These are phyloP conservation scores for Ephialtes manifestator DNA, from an alignment of 2,888 invertebrate species.

Conservation along the genomic window DNA sequence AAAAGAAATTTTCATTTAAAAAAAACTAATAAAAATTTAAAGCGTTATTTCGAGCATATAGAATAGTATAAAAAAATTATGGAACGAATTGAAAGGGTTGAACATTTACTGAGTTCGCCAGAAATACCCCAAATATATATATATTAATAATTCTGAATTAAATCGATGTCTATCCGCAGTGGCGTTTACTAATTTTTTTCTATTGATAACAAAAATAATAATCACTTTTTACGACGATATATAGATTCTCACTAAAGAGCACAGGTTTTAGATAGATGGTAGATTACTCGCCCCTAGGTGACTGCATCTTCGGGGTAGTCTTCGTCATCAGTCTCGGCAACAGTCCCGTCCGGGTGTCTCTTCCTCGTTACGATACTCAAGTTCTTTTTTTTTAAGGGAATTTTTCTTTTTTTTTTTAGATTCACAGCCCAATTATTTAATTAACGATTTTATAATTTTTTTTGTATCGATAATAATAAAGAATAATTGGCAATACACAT, in stretches of 20 bases:
- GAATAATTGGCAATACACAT: not conserved
- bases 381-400: constrained; percentile 60
- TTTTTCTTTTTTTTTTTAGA: constrained; percentile 18
- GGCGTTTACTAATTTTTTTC: constrained; percentile 73
- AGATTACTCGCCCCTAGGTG: constrained; percentile 86
- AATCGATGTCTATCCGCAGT: constrained; percentile 72
- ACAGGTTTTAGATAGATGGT: constrained; percentile 85
- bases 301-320: constrained; percentile 83
- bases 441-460: not conserved
- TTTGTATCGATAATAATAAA: not conserved
- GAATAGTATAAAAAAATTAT: no score
- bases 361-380: constrained; percentile 79
- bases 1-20: no score
- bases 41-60: no score
- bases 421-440: constrained; percentile 45
- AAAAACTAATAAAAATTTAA: no score
- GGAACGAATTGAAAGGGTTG: no score
- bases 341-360: constrained; percentile 79
- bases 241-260: constrained; percentile 79
- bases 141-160: not conserved
- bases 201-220: constrained; percentile 77
- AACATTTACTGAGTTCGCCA: no score
- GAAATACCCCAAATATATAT: no score
- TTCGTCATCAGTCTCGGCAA: constrained; percentile 83
- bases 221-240: constrained; percentile 80